Evolutionary conservation across 2,113 vertebrate genomes (phyloP), one percentile per base, ranked within the genome.

Genomic region (Ceratotherium simum): DNA sequence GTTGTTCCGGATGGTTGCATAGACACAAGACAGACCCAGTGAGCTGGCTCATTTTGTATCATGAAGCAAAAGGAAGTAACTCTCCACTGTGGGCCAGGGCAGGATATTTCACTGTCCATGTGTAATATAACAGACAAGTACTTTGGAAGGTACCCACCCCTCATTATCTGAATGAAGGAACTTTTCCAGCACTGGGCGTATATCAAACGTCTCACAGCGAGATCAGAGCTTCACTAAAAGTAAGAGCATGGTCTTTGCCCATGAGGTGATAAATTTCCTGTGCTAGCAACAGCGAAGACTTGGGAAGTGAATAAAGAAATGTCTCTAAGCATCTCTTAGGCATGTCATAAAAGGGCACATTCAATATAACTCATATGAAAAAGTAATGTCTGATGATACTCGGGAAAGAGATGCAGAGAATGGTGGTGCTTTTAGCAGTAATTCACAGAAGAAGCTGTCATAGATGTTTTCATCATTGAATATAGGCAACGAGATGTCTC

Each of bases 241-340:
- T 80, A 92, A 95, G 87, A 89, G 72, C 91, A 48, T 60, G 81
- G 93, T 93, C 90, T 97, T 94, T 85, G 54, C 72, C 78, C 73
- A 54, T 3, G 56, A 80, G 72, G 72, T 93, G 78, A 97, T 97
- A 89, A 93, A 97, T 98, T 93, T 95, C 90, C 62, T 60, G 72
- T 65, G 58, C 56, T 33, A 83, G 96, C 62, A 89, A 89, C 81
- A 95, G 78, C 27, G 85, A 96, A 92, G 95, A 93, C 91, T 96
- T 92, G 86, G 81, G 84, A 95, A 97, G 82, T 86, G 93, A 97
- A 90, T 96, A 97, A 98, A 97, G 91, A 97, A 95, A 95, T 48
- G 56, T 94, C 93, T 82, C 83, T 46, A 60, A 93, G 96, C 92
- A 92, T 97, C 91, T 96, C 58, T 96, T 89, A 70, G 78, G 75